A percentile compares a stretch with the other conserved stretches of the same genome.
phyloP scores from a whole-genome alignment of 2,888 invertebrate species.

The Clunio marinus region DNA sequence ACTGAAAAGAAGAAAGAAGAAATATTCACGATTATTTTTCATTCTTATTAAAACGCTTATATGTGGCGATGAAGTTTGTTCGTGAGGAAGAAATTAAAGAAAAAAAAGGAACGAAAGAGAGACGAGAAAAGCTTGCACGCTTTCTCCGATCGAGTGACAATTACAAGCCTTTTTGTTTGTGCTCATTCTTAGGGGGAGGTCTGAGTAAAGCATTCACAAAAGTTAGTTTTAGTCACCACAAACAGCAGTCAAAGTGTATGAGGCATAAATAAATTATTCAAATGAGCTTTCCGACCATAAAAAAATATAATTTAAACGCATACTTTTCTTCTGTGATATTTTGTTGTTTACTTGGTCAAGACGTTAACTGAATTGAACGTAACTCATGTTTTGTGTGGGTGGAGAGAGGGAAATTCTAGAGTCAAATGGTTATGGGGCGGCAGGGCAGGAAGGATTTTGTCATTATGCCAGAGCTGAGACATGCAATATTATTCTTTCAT shows the following conservation, averaged over 20 bases:
- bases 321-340: too few species aligned
- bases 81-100: too few species aligned
- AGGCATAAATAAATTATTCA: conserved; percentile 28
- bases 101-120: too few species aligned
- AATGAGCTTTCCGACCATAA: conserved; percentile 3
- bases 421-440: too few species aligned
- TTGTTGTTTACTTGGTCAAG: too few species aligned
- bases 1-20: neutral
- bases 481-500: neutral
- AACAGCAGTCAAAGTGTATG: conserved; percentile 1
- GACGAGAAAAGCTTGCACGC: too few species aligned
- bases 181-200: too few species aligned
- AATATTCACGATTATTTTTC: neutral
- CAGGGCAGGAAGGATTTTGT: conserved; percentile 9
- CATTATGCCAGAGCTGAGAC: neutral
- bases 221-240: neutral
- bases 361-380: neutral
- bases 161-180: too few species aligned
- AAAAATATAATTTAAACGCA: neutral
- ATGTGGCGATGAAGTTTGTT: neutral
- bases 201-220: neutral
- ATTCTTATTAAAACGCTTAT: neutral
- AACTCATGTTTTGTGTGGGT: neutral
- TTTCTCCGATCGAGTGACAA: too few species aligned
- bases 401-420: neutral